Conservation (phyloP, 2,888 invertebrate species). For the Emmelina monodactyla region DNA sequence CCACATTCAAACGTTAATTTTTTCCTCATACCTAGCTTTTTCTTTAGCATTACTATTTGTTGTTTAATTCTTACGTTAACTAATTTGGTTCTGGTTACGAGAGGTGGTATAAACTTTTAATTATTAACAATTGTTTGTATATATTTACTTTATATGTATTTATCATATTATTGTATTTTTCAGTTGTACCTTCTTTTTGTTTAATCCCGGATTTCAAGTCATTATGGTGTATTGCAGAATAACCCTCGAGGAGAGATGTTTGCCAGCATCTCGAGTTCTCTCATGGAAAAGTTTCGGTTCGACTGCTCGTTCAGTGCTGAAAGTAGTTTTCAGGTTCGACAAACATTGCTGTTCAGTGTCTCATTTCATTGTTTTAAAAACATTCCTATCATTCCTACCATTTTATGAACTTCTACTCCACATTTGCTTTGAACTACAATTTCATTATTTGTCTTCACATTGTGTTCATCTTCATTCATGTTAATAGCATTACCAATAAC, state of each 20-base stretch:
- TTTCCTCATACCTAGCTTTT: too few species aligned
- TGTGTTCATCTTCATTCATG: too few species aligned
- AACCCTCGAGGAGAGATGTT: conserved; percentile 83
- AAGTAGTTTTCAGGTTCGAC: conserved; percentile 77
- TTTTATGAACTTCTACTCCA: conserved; percentile 13
- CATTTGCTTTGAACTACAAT: conserved; percentile 3
- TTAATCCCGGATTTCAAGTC: conserved; percentile 16
- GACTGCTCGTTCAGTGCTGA: conserved; percentile 78
- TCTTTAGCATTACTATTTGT: too few species aligned
- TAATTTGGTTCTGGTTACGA: too few species aligned
- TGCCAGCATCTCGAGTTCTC: conserved; percentile 81
- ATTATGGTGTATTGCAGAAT: conserved; percentile 66
- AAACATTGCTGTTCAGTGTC: conserved; percentile 43
- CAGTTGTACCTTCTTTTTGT: conserved; percentile 11
- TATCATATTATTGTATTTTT: conserved; percentile 12
- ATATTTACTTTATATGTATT: conserved; percentile 9
- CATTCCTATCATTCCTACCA: conserved; percentile 17
- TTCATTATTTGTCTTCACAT: conserved; percentile 2
- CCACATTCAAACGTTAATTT: too few species aligned
- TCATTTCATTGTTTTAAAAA: conserved; percentile 17
- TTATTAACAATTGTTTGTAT: too few species aligned
- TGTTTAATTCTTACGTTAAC: too few species aligned
- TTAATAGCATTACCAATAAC: too few species aligned
- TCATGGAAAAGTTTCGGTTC: conserved; percentile 82
- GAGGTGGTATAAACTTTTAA: too few species aligned